Percentiles rank a stretch among this genome's conserved stretches.
Conservation (phyloP, 1,140 invertebrate species). For the Pantala flavescens region DNA sequence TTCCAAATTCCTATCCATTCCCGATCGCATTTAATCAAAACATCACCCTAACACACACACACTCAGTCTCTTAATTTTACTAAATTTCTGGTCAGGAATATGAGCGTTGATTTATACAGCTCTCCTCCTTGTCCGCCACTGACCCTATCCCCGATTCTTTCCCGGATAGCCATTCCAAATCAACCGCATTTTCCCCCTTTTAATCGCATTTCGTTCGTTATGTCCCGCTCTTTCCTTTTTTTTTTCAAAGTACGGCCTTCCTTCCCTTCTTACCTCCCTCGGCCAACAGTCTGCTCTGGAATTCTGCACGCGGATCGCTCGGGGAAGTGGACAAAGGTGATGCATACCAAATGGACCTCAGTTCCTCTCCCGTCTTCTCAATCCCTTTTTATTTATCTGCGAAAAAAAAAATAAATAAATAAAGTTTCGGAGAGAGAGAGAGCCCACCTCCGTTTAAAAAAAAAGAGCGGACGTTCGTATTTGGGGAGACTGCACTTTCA, state of each 20-base stretch:
- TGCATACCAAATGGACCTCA: neutral
- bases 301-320: neutral
- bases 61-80: too few species aligned
- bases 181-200: neutral
- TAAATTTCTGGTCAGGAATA: too few species aligned
- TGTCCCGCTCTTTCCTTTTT: neutral
- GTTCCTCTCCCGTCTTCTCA: neutral
- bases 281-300: neutral
- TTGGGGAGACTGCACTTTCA: too few species aligned
- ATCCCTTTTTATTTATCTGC: conserved; percentile 10
- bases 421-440: neutral
- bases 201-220: conserved; percentile 10
- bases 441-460: neutral
- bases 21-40: too few species aligned
- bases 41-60: too few species aligned
- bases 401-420: neutral
- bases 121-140: too few species aligned
- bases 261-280: neutral
- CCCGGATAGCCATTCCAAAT: neutral
- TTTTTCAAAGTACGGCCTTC: neutral
- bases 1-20: too few species aligned
- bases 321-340: neutral
- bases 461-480: neutral
- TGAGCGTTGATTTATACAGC: too few species aligned
- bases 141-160: neutral